Conservation (phyloP, 2,797 vertebrate genomes). For the Onychomys leucogaster region DNA sequence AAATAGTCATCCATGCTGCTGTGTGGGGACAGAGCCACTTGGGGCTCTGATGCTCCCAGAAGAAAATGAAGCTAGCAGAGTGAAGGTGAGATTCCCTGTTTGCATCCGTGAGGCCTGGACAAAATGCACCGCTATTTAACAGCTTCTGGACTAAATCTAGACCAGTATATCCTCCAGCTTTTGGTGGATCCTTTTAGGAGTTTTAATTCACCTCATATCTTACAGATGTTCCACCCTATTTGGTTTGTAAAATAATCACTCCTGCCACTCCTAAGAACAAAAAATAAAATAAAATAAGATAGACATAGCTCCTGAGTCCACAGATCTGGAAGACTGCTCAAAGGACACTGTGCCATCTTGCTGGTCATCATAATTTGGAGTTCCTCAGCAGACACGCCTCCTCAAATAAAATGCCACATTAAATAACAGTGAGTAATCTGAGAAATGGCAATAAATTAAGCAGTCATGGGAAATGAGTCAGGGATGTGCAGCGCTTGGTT, state of each 20-base stretch:
- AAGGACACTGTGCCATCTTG: neutral
- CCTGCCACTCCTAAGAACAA: neutral
- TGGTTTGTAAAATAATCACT: neutral
- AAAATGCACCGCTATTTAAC: neutral
- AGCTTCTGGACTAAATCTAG: neutral
- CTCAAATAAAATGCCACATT: neutral
- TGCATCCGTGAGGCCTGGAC: neutral
- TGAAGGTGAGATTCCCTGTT: neutral
- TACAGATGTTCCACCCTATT: neutral
- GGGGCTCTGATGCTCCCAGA: neutral
- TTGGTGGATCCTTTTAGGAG: neutral
- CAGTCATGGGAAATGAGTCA: neutral
- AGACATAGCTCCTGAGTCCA: neutral
- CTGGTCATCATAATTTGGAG: neutral
- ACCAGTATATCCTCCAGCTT: neutral
- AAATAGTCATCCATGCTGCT: neutral
- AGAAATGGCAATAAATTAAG: constrained; percentile 8
- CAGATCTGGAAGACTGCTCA: neutral
- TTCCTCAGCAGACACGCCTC: neutral
- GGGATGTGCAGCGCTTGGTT: neutral
- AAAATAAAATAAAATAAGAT: neutral
- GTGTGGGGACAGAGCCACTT: accelerated
- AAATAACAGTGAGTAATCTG: constrained; percentile 16
- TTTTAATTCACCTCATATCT: neutral
- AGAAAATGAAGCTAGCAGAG: neutral